These are phyloP conservation scores for Heliconius hermathena DNA, from an alignment of 1,140 invertebrate species.

Conservation along the genomic window DNA sequence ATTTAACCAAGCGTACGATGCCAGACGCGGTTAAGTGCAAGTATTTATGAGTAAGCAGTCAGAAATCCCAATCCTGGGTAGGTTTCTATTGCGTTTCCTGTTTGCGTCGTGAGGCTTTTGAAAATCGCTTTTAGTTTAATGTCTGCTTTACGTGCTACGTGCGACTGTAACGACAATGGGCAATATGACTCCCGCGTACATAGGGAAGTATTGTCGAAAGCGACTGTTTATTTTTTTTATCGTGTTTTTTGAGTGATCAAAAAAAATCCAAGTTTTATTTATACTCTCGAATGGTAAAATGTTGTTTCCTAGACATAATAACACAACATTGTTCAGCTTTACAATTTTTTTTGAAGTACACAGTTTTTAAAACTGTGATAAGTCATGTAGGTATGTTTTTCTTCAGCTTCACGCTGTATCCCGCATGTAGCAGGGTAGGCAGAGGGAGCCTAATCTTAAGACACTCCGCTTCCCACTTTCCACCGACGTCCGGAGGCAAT, in stretches of 20 bases:
- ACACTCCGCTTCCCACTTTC: too few relatives aligned
- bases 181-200: slow-evolving; percentile 53
- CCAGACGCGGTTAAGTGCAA: slow-evolving; percentile 35
- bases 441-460: too few relatives aligned
- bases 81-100: slow-evolving; percentile 49
- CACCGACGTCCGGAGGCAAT: too few relatives aligned
- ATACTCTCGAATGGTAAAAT: too few relatives aligned
- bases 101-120: slow-evolving; percentile 54
- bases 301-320: too few relatives aligned
- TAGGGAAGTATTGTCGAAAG: slow-evolving; percentile 31
- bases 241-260: background rate
- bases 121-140: slow-evolving; percentile 70
- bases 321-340: too few relatives aligned
- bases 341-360: too few relatives aligned
- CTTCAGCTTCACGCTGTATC: too few relatives aligned
- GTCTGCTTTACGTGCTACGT: slow-evolving; percentile 57
- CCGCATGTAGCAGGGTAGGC: too few relatives aligned
- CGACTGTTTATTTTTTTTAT: slow-evolving; percentile 22
- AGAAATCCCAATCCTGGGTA: slow-evolving; percentile 38
- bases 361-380: too few relatives aligned
- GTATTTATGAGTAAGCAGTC: slow-evolving; percentile 37
- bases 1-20: slow-evolving; percentile 9
- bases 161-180: slow-evolving; percentile 67
- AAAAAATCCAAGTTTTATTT: too few relatives aligned
- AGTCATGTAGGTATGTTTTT: too few relatives aligned